Evolutionary conservation across 2,888 invertebrate species (phyloP), one percentile per base, ranked within the genome.

Genomic region (Drosophila cracens): DNA sequence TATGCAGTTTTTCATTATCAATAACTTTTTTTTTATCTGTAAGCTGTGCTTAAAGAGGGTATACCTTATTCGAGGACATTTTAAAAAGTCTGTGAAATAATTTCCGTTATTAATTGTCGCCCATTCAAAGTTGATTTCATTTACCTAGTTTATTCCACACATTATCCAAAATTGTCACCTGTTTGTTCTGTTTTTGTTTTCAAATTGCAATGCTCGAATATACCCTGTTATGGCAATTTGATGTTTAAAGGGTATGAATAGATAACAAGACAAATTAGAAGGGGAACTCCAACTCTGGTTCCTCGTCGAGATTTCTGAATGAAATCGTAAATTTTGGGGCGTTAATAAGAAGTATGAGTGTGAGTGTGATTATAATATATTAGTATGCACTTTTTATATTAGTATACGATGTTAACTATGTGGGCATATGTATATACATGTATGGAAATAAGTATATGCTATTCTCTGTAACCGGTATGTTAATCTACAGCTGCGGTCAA

Each of bases 251-350:
- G 61, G 38, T 38, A 57, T 61, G 18, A 13, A 31, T 8, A 18
- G 18, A 16, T 25, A 38, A 56, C 18, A 59, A 56, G 18, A 18
- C 11, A 4, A 18, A 7, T 21, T 18, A 16, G 7, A 36, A 27
- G 6, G 27, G 48, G 31, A 25, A 16, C 4, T 8, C 16, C 16
- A 46, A 8, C 16, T 8, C 21, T 48, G 13, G 31, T 25, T 25
- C 21, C 21, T 46, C 25, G 16, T 8, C 13, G 29, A 34, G 21
- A 58, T 68, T 40, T 40, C 33, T 83, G 81, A 83, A 81, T 81
- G 77, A 81, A 81, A 83, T 68, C 77, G 83, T 81, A 83, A 73
- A 76, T 65, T 72, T 65, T 13, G 25, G 33, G 38, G 43, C 64
- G 34, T 64, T 72, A 70, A 54, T 59, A 56, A 59, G 49, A 54